phyloP scores from a whole-genome alignment of 2,113 vertebrate species.

The Psilopsiagon aurifrons region DNA sequence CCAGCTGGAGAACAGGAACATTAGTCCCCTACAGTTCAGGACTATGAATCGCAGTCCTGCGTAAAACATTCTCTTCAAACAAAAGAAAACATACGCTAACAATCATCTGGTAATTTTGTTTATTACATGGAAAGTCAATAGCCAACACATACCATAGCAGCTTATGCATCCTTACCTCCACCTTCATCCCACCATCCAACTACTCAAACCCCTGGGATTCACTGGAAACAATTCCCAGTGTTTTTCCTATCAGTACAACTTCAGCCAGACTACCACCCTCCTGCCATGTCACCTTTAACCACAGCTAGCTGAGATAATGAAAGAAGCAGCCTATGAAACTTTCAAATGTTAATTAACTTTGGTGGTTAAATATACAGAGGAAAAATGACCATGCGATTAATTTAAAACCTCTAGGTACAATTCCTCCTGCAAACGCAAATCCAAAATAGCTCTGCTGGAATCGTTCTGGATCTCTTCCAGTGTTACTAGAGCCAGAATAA shows the following conservation, averaged over 20 bases:
- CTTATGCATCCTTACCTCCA: neutral
- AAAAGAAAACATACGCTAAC: conserved; percentile 36
- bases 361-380: conserved; percentile 28
- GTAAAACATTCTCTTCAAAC: conserved; percentile 69
- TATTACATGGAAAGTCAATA: conserved; percentile 25
- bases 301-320: conserved; percentile 4
- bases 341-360: conserved; percentile 57
- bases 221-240: neutral
- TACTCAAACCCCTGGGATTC: neutral
- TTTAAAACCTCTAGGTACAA: conserved; percentile 48
- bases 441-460: conserved; percentile 37
- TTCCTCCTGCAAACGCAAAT: conserved; percentile 12
- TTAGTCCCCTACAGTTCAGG: conserved; percentile 75
- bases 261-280: neutral
- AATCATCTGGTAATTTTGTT: conserved; percentile 53
- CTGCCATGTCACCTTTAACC: neutral
- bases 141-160: neutral
- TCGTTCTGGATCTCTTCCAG: conserved; percentile 27
- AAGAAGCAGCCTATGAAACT: conserved; percentile 42
- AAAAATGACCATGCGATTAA: conserved; percentile 36
- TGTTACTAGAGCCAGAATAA: neutral
- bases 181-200: neutral
- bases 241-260: neutral
- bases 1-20: conserved; percentile 80
- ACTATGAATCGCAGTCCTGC: conserved; percentile 63